Evolutionary conservation across 2,113 vertebrate species (phyloP), one percentile per base, ranked within the genome.

Genomic region (Pseudolaguvia tuberculata): DNA sequence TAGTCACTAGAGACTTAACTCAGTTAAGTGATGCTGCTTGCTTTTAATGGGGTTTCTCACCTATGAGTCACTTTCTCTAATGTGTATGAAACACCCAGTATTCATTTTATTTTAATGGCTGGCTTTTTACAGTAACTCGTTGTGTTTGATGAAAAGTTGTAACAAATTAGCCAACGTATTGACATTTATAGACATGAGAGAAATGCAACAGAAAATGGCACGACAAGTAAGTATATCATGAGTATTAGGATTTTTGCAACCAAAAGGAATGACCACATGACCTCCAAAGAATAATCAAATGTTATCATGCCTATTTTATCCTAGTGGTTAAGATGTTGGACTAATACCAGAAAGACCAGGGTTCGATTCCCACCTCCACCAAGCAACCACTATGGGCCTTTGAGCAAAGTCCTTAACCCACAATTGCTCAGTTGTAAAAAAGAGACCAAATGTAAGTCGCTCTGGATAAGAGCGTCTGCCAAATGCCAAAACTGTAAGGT

Each of bases 21-120:
- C 76, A 66, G 67, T 48, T 45, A 78, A 70, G 65, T 57, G 67
- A 58, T 63, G 47, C 76, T 67, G 47, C 42, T 72, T 52, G 25
- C 57, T 73, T 83, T 86, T 85, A 87, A 83, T 79, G 62, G 84
- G 79, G 71, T 78, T 82, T 84, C 67, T 79, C 81, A 78, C 79
- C 79, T 74, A 27, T 75, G 73, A 73, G 55, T 79, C 80, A 74
- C 55, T 48, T 72, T 80, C 77, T 63, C 27, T 70, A 75, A 79
- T 63, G 68, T 62, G 31, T 25, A 55, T 58, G 20, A 73, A 68
- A 73, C 48, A 50, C 61, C n/a, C 50, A 76, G 73, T 21, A 62
- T 39, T 62, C 39, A 42, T 42, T 39, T 29, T 57, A 21, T 23
- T 70, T 50, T 59, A 72, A 70, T 71, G 42, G 39, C 5, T 20